phyloP scores from a whole-genome alignment of 2,113 vertebrate species.

The Procapra przewalskii region DNA sequence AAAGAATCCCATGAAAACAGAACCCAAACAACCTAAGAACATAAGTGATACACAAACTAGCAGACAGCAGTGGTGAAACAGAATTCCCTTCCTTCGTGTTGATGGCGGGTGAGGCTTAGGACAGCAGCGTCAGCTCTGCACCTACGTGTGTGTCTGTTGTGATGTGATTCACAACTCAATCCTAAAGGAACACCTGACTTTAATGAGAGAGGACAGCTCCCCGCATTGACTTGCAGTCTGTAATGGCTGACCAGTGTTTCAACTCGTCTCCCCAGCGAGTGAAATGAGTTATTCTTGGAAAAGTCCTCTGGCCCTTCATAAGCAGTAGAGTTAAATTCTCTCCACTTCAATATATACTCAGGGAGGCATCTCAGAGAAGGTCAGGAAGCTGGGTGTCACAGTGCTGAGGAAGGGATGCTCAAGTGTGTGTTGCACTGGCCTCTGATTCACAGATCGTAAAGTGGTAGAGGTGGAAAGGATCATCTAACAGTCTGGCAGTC shows the following conservation, averaged over 20 bases:
- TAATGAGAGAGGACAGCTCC: not conserved
- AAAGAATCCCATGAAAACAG: constrained; percentile 10
- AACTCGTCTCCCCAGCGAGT: not conserved
- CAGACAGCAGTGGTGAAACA: not conserved
- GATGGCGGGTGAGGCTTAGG: not conserved
- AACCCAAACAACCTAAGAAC: not conserved
- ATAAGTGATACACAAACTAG: not conserved
- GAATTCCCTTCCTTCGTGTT: not conserved
- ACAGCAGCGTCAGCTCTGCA: not conserved
- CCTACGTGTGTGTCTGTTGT: not conserved
- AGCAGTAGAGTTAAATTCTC: not conserved
- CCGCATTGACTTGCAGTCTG: not conserved
- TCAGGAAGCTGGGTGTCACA: not conserved
- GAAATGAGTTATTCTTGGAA: not conserved
- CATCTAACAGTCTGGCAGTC: not conserved
- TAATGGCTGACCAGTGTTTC: not conserved
- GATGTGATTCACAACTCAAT: not conserved
- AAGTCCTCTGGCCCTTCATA: not conserved
- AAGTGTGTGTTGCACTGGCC: not conserved
- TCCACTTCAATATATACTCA: not conserved
- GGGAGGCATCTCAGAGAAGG: not conserved
- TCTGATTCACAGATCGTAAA: not conserved
- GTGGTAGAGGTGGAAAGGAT: not conserved
- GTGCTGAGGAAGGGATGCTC: not conserved
- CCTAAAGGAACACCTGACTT: not conserved